Evolutionary conservation across 2,113 vertebrate species (phyloP), one percentile per base, ranked within the genome.

Genomic region (Picathartes gymnocephalus): DNA sequence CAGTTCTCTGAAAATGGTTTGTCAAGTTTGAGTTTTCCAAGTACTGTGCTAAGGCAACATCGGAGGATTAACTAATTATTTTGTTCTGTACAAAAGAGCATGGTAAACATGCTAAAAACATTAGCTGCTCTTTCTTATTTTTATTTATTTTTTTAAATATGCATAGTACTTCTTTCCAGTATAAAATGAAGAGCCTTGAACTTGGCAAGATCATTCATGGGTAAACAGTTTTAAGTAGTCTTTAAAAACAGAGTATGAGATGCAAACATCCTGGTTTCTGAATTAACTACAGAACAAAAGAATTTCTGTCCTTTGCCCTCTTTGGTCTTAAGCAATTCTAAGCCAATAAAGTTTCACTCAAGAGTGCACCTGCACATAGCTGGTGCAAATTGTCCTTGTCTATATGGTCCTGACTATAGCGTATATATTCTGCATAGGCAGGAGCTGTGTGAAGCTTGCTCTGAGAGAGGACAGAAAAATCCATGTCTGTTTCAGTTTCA

Each of bases 41-140:
- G 81, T 93, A 66, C 86, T 71, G n/a, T 71, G 73, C 56, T 82
- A 95, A 84, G 74, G 61, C 86, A 95, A 78, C 74, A 45, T 69
- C 73, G 86, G 76, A 93, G 61, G 83, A 93, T 94, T 83, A 96
- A 78, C 81, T 88, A 85, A 87, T 92, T 51, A 82, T 97, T 97
- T 87, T 82, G n/a, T 91, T 92, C 70, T 87, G 84, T 44, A 92
- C 6, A 31, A 91, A 97, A 95, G 53, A 69, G 93, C 53, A 92
- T 15, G 21, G 54, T 47, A 54, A 91, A 89, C 81, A 88, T 66
- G 57, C 22, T 81, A 81, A 92, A 83, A 81, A 79, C 68, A 92
- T 85, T 73, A 93, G 39, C 68, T 90, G 30, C 27, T 86, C 9
- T 61, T 39, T 39, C 39, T 39, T 30, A 77, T 62, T 11, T 62